Evolutionary conservation across 2,797 vertebrate genomes (phyloP).

Genomic region (Nothura maculosa): DNA sequence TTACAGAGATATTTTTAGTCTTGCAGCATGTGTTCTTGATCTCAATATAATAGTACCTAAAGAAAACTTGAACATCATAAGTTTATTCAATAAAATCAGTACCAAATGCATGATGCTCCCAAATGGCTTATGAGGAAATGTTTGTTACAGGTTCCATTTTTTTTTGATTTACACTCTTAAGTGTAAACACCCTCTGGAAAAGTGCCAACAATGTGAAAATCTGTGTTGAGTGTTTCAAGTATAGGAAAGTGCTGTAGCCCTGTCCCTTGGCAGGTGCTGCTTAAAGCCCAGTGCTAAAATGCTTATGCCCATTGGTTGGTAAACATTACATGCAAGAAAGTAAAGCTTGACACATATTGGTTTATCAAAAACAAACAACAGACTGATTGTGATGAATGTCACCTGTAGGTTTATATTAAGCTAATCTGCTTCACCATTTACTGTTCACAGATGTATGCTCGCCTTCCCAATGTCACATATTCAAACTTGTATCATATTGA

Average conservation of each 20-base stretch:
- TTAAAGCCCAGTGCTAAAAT: slow-evolving; percentile 14
- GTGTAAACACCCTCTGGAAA: slow-evolving; percentile 44
- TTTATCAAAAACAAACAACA: slow-evolving; percentile 51
- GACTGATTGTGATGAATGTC: slow-evolving; percentile 50
- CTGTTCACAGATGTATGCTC: background rate
- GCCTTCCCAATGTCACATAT: background rate
- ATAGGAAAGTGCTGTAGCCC: slow-evolving; percentile 19
- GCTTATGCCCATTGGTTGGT: slow-evolving; percentile 34
- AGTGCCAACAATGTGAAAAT: slow-evolving; percentile 50
- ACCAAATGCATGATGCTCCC: slow-evolving; percentile 29
- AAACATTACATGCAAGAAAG: background rate
- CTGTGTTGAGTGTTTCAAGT: slow-evolving; percentile 22
- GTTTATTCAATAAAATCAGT: slow-evolving; percentile 17
- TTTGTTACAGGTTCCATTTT: background rate
- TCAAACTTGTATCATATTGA: background rate
- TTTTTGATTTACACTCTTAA: slow-evolving; percentile 23
- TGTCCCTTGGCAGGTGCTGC: slow-evolving; percentile 21
- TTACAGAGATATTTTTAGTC: background rate
- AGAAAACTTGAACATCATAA: background rate
- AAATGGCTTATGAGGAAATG: slow-evolving; percentile 24
- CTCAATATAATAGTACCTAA: background rate
- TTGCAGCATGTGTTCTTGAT: background rate
- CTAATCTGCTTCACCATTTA: slow-evolving; percentile 47
- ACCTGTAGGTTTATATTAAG: slow-evolving; percentile 42
- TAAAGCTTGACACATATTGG: slow-evolving; percentile 44